phyloP scores from a whole-genome alignment of 2,113 vertebrate species.

The Phycodurus eques region DNA sequence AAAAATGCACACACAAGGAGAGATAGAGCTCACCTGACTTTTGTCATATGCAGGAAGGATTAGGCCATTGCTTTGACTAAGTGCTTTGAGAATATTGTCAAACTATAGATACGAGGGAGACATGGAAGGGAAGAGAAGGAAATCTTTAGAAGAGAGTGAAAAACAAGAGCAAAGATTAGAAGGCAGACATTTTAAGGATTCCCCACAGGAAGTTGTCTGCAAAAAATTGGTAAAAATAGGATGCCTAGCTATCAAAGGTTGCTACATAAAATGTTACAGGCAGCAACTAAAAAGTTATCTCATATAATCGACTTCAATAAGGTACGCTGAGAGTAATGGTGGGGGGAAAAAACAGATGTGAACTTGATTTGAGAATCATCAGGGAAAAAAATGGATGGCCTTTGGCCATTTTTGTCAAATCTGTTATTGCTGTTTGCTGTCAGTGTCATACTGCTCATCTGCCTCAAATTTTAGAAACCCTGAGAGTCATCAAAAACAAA shows the following conservation, averaged over 20 bases:
- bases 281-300: neutral
- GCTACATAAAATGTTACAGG: neutral
- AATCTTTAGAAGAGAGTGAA: constrained; percentile 14
- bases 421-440: too few relatives aligned
- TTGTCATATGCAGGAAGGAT: constrained; percentile 60
- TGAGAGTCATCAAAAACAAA: too few relatives aligned
- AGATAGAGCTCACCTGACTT: constrained; percentile 62
- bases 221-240: neutral
- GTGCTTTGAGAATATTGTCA: constrained; percentile 68
- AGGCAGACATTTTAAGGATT: constrained; percentile 3
- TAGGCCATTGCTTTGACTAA: constrained; percentile 73
- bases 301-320: too few relatives aligned
- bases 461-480: too few relatives aligned
- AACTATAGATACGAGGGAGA: constrained; percentile 56
- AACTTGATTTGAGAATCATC: too few relatives aligned
- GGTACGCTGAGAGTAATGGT: too few relatives aligned
- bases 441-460: too few relatives aligned
- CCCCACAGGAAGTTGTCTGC: neutral
- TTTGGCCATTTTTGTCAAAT: too few relatives aligned
- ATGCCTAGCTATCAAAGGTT: neutral
- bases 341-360: too few relatives aligned
- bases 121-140: constrained; percentile 28
- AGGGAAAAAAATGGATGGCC: too few relatives aligned
- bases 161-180: constrained; percentile 21
- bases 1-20: constrained; percentile 10